These are phyloP conservation scores for Hydrochoerus hydrochaeris DNA, from an alignment of 2,113 vertebrate species.

Conservation along the genomic window DNA sequence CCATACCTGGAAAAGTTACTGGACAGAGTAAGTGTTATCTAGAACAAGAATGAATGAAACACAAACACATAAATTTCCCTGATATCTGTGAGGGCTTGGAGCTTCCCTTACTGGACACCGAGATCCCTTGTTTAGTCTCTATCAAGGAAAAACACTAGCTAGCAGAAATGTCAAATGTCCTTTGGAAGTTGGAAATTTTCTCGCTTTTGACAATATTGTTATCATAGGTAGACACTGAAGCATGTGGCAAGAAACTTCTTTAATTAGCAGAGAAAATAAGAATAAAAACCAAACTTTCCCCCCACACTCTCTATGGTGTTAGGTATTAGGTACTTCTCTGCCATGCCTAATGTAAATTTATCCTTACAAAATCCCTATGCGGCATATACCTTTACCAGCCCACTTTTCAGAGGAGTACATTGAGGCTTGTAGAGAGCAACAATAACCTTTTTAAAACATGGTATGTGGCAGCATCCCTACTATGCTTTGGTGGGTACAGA, in stretches of 20 bases:
- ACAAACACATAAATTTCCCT: no score
- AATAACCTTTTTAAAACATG: not conserved
- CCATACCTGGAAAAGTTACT: no score
- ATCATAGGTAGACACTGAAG: no score
- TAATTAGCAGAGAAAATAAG: not conserved
- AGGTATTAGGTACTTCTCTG: not conserved
- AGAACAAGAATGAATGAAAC: no score
- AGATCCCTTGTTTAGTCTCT: no score
- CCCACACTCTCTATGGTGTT: not conserved
- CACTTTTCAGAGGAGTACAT: not conserved
- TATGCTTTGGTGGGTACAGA: not conserved
- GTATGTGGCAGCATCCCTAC: not conserved
- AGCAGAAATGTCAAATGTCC: no score
- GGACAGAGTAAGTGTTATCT: no score
- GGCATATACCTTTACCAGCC: not conserved
- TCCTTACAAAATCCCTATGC: not conserved
- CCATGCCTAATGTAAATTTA: not conserved
- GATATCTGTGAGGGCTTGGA: no score
- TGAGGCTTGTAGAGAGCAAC: not conserved
- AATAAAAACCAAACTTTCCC: not conserved
- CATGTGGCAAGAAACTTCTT: not conserved
- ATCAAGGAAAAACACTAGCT: no score
- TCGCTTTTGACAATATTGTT: no score
- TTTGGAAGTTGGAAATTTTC: no score
- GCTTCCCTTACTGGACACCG: no score